Base-by-base conservation (phyloP, 2,797 vertebrate genomes). In the Poecilia gillii region DNA sequence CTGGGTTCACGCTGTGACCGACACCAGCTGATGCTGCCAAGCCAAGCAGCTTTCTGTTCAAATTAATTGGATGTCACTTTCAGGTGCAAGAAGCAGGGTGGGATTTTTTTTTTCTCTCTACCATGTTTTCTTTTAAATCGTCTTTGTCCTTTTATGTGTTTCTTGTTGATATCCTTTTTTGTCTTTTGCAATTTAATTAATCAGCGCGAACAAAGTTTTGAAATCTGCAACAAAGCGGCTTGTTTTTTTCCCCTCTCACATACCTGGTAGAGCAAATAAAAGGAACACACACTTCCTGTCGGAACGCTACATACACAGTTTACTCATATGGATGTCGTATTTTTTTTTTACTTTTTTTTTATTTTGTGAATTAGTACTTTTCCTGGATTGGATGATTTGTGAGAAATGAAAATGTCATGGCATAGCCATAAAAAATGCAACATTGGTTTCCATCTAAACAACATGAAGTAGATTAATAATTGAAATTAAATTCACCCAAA, bases 21-120 rank as follows among this genome's bases (percentile, higher is more conserved):
- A 85, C 90, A 87, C 85, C 90, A 77, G 90, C 92, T 88, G 89
- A 92, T 45, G 74, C 90, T 84, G 92, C 87, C 91, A 89, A 88
- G 82, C 85, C 90, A 68, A 78, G 86, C 88, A 79, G 82, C 82
- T 66, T 82, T 87, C 85, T 85, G 88, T 73, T 86, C 55, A 70
- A 88, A 91, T 92, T 94, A 92, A 92, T 93, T 93, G 88, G 90
- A 92, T 92, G 91, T 93, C 89, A 92, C 91, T 92, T 90, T 87
- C 81, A 90, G 81, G 87, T 85, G 57, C 53, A 81, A 84, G 45
- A 45, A 86, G 83, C 81, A 74, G 79, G 82, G 64, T 73, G 13
- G 36, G 7, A 0, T 6, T 70, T 75, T 75, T 33, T 31, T 46
- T 71, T 73, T 0, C 6, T 31, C 49, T n/a, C 9, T n/a, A 0